Percentiles rank a stretch among this genome's conserved stretches.
Evolutionary conservation across 2,888 invertebrate species (phyloP).

Genomic region (Chironomus tentans): DNA sequence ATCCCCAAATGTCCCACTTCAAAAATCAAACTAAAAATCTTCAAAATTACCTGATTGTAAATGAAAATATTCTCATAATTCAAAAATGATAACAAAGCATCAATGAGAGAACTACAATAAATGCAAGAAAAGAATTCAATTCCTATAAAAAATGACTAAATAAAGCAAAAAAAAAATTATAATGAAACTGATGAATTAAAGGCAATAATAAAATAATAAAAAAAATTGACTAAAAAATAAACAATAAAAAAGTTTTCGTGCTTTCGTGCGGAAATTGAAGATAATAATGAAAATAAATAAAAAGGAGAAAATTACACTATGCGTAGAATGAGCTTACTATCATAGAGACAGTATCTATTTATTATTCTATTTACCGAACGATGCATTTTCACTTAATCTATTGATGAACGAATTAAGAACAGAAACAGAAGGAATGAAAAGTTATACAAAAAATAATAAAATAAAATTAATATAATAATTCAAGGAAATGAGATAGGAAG

Average conservation of each 20-base stretch:
- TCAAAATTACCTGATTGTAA: no score
- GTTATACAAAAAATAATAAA: not conserved
- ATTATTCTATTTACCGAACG: constrained; percentile 15
- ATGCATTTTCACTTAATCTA: not conserved
- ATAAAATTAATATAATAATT: no score
- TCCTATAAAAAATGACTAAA: no score
- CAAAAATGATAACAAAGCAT: no score
- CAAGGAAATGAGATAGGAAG: not conserved
- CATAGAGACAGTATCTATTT: constrained; percentile 17
- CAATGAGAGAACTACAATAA: no score
- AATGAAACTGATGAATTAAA: not conserved
- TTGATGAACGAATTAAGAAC: no score
- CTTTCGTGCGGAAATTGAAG: not conserved
- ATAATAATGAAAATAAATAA: not conserved
- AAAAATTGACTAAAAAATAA: not conserved
- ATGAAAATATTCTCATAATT: no score
- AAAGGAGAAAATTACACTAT: not conserved
- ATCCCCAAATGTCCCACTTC: no score
- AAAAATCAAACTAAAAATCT: no score
- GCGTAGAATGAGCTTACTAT: constrained; percentile 25
- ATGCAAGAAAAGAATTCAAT: no score
- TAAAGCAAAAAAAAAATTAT: no score
- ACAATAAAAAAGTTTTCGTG: not conserved
- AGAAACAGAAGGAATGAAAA: not conserved
- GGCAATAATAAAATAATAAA: not conserved